Conservation (phyloP, 2,797 vertebrate genomes). For the Zenarchopterus dispar region DNA sequence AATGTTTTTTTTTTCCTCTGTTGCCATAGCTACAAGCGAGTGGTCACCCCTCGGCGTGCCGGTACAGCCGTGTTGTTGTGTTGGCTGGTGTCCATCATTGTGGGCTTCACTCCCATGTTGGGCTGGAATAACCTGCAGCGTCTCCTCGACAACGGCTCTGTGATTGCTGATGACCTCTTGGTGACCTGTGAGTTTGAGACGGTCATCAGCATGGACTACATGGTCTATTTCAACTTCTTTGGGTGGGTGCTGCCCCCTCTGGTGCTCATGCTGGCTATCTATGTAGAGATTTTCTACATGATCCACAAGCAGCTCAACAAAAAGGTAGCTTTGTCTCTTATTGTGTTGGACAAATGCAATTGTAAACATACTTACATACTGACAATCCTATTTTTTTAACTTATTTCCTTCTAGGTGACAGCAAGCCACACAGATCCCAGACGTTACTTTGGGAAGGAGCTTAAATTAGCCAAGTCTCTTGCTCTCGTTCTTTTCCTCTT, state of each 20-base stretch:
- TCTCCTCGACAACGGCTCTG: conserved; percentile 75
- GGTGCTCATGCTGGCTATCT: conserved; percentile 93
- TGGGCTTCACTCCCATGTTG: conserved; percentile 93
- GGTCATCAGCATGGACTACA: conserved; percentile 98
- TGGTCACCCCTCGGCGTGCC: conserved; percentile 90
- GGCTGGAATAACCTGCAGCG: conserved; percentile 93
- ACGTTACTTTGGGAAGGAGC: conserved; percentile 94
- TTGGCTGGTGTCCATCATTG: conserved; percentile 92
- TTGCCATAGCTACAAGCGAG: conserved; percentile 88
- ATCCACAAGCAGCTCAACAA: conserved; percentile 96
- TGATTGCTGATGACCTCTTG: conserved; percentile 71
- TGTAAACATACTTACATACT: not conserved
- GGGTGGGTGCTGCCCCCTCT: conserved; percentile 95
- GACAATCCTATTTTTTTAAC: conserved; percentile 9
- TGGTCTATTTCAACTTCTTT: conserved; percentile 99
- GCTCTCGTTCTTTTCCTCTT: conserved; percentile 95
- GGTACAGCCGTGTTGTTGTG: conserved; percentile 89
- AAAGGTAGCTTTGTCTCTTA: conserved; percentile 69
- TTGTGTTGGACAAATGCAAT: not conserved
- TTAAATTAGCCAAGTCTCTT: conserved; percentile 95
- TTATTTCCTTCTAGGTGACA: conserved; percentile 73
- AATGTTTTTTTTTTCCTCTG: conserved; percentile 17
- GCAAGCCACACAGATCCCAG: conserved; percentile 88
- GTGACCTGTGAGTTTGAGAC: conserved; percentile 92
- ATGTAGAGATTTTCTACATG: conserved; percentile 96